Percentiles rank a stretch among this genome's conserved stretches.
phyloP scores from a whole-genome alignment of 1,140 invertebrate species.

The Zaprionus camerounensis region DNA sequence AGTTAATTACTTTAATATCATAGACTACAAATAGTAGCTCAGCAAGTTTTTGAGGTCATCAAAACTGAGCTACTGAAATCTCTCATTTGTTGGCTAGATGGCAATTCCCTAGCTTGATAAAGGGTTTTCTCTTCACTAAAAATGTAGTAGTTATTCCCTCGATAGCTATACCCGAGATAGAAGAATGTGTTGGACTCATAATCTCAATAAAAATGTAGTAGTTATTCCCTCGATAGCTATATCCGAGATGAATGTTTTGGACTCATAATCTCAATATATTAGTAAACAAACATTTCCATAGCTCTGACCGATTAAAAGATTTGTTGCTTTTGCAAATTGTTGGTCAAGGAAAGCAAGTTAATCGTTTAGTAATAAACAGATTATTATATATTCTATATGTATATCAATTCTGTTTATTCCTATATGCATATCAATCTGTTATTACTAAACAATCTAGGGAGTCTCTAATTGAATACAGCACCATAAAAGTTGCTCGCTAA shows the following conservation, averaged over 20 bases:
- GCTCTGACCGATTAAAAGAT: conserved; percentile 87
- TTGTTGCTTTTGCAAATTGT: conserved; percentile 86
- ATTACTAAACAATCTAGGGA: not conserved
- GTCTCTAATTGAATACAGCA: not conserved
- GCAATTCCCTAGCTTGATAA: too few species aligned
- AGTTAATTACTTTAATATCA: conserved; percentile 26
- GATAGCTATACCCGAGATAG: conserved; percentile 66
- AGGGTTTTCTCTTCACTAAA: too few species aligned
- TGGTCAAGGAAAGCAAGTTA: conserved; percentile 86
- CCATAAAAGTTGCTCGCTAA: not conserved
- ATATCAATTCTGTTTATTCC: not conserved
- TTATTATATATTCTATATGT: not conserved
- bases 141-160: not conserved
- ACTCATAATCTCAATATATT: conserved; percentile 57
- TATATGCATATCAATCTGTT: not conserved
- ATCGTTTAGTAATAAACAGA: conserved; percentile 15
- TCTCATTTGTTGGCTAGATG: too few species aligned
- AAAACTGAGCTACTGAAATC: conserved; percentile 61
- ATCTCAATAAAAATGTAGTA: too few species aligned
- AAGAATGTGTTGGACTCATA: conserved; percentile 72
- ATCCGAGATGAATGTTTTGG: conserved; percentile 76
- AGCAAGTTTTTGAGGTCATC: conserved; percentile 86
- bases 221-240: too few species aligned
- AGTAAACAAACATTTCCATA: conserved; percentile 86
- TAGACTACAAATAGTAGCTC: conserved; percentile 49